Conservation (phyloP, 1,140 invertebrate genomes). For the Bicyclus anynana region DNA sequence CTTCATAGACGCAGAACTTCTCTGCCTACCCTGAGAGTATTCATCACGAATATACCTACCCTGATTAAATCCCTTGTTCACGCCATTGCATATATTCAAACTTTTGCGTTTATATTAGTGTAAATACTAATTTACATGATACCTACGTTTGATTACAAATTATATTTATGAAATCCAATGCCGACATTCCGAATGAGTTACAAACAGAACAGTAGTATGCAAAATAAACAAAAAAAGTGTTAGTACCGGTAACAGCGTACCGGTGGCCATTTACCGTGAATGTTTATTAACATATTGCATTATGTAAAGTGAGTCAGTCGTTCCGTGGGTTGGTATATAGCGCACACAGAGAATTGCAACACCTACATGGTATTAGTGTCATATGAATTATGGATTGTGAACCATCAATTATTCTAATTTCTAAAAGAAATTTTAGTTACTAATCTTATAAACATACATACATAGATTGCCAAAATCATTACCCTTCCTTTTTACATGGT, state of each 20-base stretch:
- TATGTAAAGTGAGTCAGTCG: conserved; percentile 21
- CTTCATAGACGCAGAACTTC: too few species aligned
- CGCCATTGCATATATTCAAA: too few species aligned
- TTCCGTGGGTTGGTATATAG: conserved; percentile 14
- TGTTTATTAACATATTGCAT: conserved; percentile 10
- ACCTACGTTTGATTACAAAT: neutral
- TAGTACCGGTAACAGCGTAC: conserved; percentile 8
- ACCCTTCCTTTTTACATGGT: too few species aligned
- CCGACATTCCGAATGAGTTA: neutral
- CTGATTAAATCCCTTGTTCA: too few species aligned
- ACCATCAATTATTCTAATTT: neutral
- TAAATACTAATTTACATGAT: too few species aligned
- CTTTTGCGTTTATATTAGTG: too few species aligned
- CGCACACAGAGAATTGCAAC: conserved; percentile 5
- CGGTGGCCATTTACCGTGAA: conserved; percentile 14
- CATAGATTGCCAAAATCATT: too few species aligned
- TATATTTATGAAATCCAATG: neutral
- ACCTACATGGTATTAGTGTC: conserved; percentile 8
- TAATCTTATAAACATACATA: too few species aligned
- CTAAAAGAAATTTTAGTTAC: neutral
- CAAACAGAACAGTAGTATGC: conserved; percentile 1
- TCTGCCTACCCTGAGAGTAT: too few species aligned
- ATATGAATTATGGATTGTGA: neutral
- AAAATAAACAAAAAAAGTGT: conserved; percentile 13
- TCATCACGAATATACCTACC: too few species aligned